A percentile compares a stretch with the other conserved stretches of the same genome.
Conservation (phyloP, 37 sponge, comb jelly and placozoan species). For the Corticium candelabrum region DNA sequence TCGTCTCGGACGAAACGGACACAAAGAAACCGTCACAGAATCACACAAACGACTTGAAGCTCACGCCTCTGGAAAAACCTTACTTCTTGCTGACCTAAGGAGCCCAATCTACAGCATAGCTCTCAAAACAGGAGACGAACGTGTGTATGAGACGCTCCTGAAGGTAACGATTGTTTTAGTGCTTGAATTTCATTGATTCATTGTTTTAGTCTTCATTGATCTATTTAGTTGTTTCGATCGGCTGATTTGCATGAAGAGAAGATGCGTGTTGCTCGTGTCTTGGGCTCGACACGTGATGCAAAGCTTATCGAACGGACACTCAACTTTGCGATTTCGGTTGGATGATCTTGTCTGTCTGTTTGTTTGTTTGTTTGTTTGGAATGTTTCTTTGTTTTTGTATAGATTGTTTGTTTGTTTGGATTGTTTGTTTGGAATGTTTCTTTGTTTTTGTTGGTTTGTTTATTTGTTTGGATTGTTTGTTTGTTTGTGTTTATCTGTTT, state of each 20-base stretch:
- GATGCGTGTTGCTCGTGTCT: slow-evolving; percentile 56
- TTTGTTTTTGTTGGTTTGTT: no score
- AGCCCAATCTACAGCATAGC: slow-evolving; percentile 19
- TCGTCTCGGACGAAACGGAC: slow-evolving; percentile 39
- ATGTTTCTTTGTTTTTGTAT: no score
- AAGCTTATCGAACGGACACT: slow-evolving; percentile 44
- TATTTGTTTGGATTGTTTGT: no score
- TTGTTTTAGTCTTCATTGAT: neutral
- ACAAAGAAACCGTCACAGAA: slow-evolving; percentile 42
- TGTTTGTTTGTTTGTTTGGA: neutral
- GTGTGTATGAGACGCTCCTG: slow-evolving; percentile 49
- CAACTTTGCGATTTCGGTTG: slow-evolving; percentile 61
- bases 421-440: no score
- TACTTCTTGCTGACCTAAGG: slow-evolving; percentile 50
- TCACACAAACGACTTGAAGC: slow-evolving; percentile 33
- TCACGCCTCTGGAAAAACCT: slow-evolving; percentile 11
- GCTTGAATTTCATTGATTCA: no score
- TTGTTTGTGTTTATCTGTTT: no score
- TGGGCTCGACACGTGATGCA: slow-evolving; percentile 51
- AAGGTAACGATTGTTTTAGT: no score
- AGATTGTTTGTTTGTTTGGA: no score
- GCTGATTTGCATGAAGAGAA: slow-evolving; percentile 82
- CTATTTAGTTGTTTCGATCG: slow-evolving; percentile 47
- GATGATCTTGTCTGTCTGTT: neutral
- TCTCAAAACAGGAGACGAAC: slow-evolving; percentile 24